Evolutionary conservation across 2,888 invertebrate genomes (phyloP), one percentile per base, ranked within the genome.

Genomic region (Macaria liturata): DNA sequence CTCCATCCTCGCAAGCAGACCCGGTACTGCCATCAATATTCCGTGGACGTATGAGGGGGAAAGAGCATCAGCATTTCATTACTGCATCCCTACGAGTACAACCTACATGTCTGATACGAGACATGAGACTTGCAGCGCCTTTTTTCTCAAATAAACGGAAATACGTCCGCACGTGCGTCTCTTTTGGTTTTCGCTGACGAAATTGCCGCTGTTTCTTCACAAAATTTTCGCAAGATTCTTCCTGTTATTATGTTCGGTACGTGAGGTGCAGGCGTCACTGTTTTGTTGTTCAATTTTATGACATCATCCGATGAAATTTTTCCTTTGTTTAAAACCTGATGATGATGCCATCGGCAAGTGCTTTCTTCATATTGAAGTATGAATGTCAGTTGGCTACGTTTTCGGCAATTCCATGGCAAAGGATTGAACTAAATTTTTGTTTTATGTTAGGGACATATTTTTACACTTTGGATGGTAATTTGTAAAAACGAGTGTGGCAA

Each of bases 11-110:
- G 9, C 39, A 5, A 8, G 51, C 45, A 45, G 45, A 45, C 47
- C 37, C 45, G 42, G 59, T 72, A 74, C 62, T 70, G 71, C 69
- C 79, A 88, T 90, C 87, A 88, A 82, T 88, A 89, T 90, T 88
- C 89, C 52, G 69, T 57, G 49, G 62, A 57, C 84, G 89, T 87
- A 73, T 68, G 69, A 70, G 74, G 78, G 81, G 81, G 76, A 75
- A 70, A 71, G 71, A 70, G 76, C 76, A 76, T 74, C 74, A 78
- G 85, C 84, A 86, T 89, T 88, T 88, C 88, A 89, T 89, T 89
- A 88, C 78, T 70, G 76, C 74, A 72, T 74, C 80, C 81, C 78
- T 58, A 53, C 20, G 20, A 20, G 20, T 20, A 20, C 20, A 20
- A 2, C 20, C 20, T 78, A 73, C 68, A 66, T 66, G 65, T 52